These are phyloP conservation scores for Tinea semifulvella DNA, from an alignment of 2,888 invertebrate genomes.

Conservation along the genomic window DNA sequence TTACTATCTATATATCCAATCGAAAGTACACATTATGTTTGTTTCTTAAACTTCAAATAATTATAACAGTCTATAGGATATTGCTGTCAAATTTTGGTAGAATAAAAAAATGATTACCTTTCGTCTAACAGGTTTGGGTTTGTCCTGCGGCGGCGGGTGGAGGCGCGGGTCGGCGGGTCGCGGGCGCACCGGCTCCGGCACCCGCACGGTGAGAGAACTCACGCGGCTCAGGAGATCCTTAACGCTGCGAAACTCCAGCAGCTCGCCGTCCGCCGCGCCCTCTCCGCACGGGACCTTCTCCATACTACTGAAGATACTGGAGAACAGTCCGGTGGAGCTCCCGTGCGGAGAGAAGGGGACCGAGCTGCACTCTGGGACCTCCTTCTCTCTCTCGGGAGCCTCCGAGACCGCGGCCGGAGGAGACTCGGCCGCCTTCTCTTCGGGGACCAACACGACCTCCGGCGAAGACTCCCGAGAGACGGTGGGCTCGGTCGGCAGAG, in stretches of 20 bases:
- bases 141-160: constrained; percentile 53
- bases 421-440: too few relatives aligned
- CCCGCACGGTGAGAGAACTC: not conserved
- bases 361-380: constrained; percentile 26
- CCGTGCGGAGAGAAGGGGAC: constrained; percentile 47
- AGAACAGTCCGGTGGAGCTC: constrained; percentile 51
- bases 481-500: not conserved
- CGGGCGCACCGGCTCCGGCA: constrained; percentile 23
- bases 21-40: too few relatives aligned
- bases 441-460: not conserved
- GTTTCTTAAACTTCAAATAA: too few relatives aligned
- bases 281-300: constrained; percentile 50
- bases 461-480: not conserved
- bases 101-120: too few relatives aligned
- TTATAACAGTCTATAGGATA: too few relatives aligned
- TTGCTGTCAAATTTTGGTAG: too few relatives aligned
- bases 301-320: constrained; percentile 54
- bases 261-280: constrained; percentile 43
- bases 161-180: constrained; percentile 48
- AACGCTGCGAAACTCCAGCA: constrained; percentile 55
- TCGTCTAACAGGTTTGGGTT: constrained; percentile 59
- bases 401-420: too few relatives aligned
- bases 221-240: constrained; percentile 59
- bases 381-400: not conserved
- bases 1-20: too few relatives aligned